These are phyloP conservation scores for Caenorhabditis sinica DNA, from an alignment of 2,888 invertebrate species.

Conservation along the genomic window DNA sequence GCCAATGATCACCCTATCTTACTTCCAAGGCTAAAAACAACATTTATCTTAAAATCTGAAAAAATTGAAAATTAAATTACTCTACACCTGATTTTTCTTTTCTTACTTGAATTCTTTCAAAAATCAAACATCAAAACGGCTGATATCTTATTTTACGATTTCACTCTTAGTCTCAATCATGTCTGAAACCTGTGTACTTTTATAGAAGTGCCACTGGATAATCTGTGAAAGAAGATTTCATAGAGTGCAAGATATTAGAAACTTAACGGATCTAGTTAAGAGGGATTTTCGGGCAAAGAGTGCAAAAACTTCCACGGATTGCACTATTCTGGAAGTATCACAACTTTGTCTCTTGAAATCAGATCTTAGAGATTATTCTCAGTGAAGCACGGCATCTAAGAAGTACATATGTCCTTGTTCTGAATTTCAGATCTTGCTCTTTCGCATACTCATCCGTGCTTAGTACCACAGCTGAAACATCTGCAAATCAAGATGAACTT, in stretches of 20 bases:
- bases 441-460: too few species aligned
- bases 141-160: not conserved
- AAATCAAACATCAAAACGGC: conserved; percentile 9
- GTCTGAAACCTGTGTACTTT: not conserved
- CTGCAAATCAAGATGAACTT: not conserved
- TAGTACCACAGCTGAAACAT: not conserved
- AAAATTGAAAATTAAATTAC: not conserved
- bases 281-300: too few species aligned
- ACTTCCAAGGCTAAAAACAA: conserved; percentile 3
- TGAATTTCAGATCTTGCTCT: not conserved
- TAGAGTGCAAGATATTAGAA: not conserved
- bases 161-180: not conserved
- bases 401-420: not conserved
- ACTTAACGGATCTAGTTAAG: too few species aligned
- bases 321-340: too few species aligned
- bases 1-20: too few species aligned
- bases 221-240: not conserved
- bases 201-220: not conserved
- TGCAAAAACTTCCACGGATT: too few species aligned
- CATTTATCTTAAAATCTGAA: not conserved
- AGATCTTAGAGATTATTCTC: too few species aligned
- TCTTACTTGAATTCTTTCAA: not conserved
- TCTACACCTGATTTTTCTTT: not conserved
- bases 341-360: too few species aligned
- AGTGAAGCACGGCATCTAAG: too few species aligned